phyloP scores from a whole-genome alignment of 1,140 invertebrate species.

The Hyles euphorbiae region DNA sequence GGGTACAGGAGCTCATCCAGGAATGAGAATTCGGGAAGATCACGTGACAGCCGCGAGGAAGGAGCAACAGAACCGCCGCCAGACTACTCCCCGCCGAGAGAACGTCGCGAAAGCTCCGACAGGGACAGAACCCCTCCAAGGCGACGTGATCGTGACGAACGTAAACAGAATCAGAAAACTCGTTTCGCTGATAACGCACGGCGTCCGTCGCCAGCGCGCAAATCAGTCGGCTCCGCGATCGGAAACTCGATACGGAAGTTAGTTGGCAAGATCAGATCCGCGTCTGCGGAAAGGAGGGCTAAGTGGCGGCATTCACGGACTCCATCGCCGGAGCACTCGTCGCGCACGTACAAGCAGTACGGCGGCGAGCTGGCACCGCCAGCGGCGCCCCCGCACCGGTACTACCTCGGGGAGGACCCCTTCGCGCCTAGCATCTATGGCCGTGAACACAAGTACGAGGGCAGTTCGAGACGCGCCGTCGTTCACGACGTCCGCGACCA shows the following conservation, averaged over 20 bases:
- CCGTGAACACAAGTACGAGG: slow-evolving; percentile 85
- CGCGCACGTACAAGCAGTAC: slow-evolving; percentile 71
- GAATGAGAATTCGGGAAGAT: slow-evolving; percentile 68
- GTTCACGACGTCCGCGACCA: slow-evolving; percentile 58
- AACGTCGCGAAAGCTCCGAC: slow-evolving; percentile 71
- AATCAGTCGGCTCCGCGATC: slow-evolving; percentile 76
- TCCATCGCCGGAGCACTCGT: slow-evolving; percentile 73
- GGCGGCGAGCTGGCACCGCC: slow-evolving; percentile 73
- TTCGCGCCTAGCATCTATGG: slow-evolving; percentile 88
- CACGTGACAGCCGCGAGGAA: slow-evolving; percentile 67
- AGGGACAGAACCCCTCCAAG: slow-evolving; percentile 73
- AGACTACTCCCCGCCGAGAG: slow-evolving; percentile 81
- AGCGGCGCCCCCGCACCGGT: slow-evolving; percentile 79
- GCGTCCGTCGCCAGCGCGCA: slow-evolving; percentile 68
- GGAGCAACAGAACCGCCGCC: slow-evolving; percentile 78
- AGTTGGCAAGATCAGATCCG: slow-evolving; percentile 85
- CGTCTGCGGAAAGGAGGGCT: slow-evolving; percentile 82
- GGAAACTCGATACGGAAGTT: slow-evolving; percentile 85
- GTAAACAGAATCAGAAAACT: slow-evolving; percentile 81
- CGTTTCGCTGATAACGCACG: slow-evolving; percentile 77
- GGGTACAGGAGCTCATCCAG: slow-evolving; percentile 74
- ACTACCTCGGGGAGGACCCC: slow-evolving; percentile 89
- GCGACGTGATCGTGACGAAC: slow-evolving; percentile 63
- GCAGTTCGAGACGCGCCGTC: slow-evolving; percentile 68
- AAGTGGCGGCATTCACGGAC: slow-evolving; percentile 76